Conservation (phyloP, 2,888 invertebrate genomes). For the Bruchidius siliquastri region DNA sequence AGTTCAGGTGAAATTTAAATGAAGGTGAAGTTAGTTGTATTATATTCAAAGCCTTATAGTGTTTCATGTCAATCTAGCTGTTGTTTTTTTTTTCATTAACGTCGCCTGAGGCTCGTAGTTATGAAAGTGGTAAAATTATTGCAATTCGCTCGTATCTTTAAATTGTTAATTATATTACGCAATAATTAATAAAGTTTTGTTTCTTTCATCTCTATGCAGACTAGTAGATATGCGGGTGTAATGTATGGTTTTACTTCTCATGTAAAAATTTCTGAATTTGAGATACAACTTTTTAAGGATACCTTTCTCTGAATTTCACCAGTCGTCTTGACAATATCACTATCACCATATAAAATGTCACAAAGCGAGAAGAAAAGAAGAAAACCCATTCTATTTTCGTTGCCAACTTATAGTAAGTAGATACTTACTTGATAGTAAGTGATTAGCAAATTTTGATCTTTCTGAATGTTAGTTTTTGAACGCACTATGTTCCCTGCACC, state of each 20-base stretch:
- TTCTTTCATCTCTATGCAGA: neutral
- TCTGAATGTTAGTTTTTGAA: no score
- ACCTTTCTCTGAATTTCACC: no score
- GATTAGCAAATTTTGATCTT: no score
- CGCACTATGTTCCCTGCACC: no score
- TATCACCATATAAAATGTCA: no score
- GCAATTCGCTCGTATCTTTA: neutral
- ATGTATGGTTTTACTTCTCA: neutral
- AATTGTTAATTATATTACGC: neutral
- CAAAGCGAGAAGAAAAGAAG: no score
- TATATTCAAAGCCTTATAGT: neutral
- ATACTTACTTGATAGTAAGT: no score
- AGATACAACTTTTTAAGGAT: no score
- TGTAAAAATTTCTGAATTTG: neutral
- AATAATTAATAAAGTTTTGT: neutral
- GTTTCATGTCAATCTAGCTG: neutral
- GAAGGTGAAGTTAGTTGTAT: neutral
- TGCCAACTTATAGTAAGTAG: no score
- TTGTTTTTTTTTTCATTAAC: neutral
- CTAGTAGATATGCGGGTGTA: neutral
- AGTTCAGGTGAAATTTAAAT: neutral
- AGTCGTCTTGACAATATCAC: no score
- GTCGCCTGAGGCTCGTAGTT: neutral
- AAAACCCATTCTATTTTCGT: no score
- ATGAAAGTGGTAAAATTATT: neutral